These are phyloP conservation scores for Chroicocephalus ridibundus DNA, from an alignment of 2,113 vertebrate species.

Conservation along the genomic window DNA sequence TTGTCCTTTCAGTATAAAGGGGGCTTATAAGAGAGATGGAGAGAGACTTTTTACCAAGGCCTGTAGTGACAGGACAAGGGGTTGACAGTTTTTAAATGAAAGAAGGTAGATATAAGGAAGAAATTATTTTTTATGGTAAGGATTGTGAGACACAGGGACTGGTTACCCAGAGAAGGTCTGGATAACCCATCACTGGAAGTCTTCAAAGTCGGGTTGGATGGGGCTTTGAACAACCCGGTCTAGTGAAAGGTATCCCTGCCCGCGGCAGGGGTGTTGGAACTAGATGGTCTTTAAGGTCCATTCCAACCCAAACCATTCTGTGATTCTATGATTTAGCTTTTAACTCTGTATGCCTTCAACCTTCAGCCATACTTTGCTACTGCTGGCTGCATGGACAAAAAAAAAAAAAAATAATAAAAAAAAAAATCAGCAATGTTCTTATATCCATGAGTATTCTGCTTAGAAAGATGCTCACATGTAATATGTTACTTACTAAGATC, in stretches of 20 bases:
- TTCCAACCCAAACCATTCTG: not conserved
- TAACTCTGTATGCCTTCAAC: not conserved
- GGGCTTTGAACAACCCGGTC: not conserved
- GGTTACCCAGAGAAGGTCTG: not conserved
- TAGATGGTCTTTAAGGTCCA: not conserved
- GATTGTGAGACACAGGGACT: not conserved
- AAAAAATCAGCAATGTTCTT: not conserved
- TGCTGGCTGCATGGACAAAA: not conserved
- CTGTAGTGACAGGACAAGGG: not conserved
- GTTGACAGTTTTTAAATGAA: not conserved
- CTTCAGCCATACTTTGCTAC: not conserved
- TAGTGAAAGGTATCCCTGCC: not conserved
- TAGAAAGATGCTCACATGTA: not conserved
- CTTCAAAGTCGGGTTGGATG: rapidly evolving
- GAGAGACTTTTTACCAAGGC: not conserved
- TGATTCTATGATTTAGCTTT: not conserved
- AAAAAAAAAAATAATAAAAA: not conserved
- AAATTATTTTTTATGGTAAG: not conserved
- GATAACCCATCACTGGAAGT: not conserved
- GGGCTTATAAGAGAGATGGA: not conserved
- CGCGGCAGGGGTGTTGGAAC: rapidly evolving
- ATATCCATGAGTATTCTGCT: not conserved
- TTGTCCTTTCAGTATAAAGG: not conserved
- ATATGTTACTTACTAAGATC: not conserved
- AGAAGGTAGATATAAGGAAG: not conserved